Percentiles rank a stretch among this genome's conserved stretches.
These are phyloP conservation scores for Gymnocephalus cernua DNA, from an alignment of 2,113 vertebrate species.

Conservation along the genomic window DNA sequence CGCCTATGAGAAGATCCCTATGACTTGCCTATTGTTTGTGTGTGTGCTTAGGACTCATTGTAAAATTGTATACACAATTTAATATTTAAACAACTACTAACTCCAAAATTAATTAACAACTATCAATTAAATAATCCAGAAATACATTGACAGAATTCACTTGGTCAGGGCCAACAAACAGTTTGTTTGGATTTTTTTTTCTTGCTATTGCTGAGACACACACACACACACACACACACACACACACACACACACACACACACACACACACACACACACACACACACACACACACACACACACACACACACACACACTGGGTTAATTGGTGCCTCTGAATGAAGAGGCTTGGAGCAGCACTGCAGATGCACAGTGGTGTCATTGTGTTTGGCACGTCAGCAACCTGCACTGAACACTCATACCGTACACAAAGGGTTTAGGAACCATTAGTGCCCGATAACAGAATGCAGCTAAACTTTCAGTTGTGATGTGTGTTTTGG, in stretches of 20 bases:
- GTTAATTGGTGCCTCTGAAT: constrained; percentile 65
- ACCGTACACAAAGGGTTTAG: constrained; percentile 11
- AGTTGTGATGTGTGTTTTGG: neutral
- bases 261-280: neutral
- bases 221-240: neutral
- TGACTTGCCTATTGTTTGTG: neutral
- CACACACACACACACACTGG: neutral
- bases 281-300: neutral
- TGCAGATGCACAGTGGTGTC: constrained; percentile 42
- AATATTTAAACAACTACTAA: neutral
- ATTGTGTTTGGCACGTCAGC: constrained; percentile 54
- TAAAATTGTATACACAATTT: neutral
- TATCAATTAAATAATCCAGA: no score
- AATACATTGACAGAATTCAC: neutral
- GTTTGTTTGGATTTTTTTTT: neutral
- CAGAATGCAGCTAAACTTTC: constrained; percentile 1
- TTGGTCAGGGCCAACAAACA: neutral
- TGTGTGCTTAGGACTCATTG: neutral
- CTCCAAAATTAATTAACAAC: neutral
- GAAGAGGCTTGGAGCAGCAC: constrained; percentile 23
- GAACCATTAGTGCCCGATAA: neutral
- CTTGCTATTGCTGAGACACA: neutral
- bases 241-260: neutral
- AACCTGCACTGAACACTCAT: constrained; percentile 16
- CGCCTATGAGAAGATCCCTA: neutral